Conservation (phyloP, 2,113 vertebrate genomes). For the Chamaea fasciata region DNA sequence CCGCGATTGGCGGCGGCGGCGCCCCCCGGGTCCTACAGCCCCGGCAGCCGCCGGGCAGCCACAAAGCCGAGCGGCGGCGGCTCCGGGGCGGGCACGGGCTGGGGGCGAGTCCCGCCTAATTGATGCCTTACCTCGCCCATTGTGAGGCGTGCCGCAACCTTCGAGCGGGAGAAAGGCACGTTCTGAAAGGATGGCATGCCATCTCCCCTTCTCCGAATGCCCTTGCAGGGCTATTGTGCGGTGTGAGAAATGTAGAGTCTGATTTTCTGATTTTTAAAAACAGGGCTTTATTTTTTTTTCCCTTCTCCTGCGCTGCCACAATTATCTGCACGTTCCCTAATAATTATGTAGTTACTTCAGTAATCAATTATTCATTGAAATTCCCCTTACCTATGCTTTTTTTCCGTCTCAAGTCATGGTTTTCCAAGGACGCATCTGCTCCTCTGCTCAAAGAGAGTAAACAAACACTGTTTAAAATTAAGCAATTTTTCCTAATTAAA, state of each 20-base stretch:
- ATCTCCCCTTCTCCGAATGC: not conserved
- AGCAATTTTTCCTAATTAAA: not conserved
- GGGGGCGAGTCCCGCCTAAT: constrained; percentile 40
- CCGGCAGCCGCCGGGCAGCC: constrained; percentile 27
- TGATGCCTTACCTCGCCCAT: constrained; percentile 67
- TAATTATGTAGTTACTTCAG: not conserved
- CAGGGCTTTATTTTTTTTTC: not conserved
- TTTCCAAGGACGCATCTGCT: not conserved
- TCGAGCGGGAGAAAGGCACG: not conserved
- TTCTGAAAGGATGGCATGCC: constrained; percentile 29
- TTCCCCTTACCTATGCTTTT: not conserved
- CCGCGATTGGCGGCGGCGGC: not conserved
- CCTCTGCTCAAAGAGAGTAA: not conserved
- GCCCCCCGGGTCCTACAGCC: constrained; percentile 88
- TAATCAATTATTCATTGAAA: not conserved
- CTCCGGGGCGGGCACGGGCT: constrained; percentile 22
- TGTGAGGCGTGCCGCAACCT: constrained; percentile 32
- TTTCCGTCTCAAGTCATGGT: not conserved
- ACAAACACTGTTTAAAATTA: not conserved
- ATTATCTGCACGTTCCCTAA: not conserved
- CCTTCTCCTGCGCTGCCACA: not conserved
- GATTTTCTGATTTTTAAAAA: not conserved
- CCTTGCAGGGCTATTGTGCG: not conserved
- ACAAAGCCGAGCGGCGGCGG: constrained; percentile 60
- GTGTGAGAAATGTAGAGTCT: not conserved